Conservation (phyloP, 2,113 vertebrate genomes). For the Equus przewalskii region DNA sequence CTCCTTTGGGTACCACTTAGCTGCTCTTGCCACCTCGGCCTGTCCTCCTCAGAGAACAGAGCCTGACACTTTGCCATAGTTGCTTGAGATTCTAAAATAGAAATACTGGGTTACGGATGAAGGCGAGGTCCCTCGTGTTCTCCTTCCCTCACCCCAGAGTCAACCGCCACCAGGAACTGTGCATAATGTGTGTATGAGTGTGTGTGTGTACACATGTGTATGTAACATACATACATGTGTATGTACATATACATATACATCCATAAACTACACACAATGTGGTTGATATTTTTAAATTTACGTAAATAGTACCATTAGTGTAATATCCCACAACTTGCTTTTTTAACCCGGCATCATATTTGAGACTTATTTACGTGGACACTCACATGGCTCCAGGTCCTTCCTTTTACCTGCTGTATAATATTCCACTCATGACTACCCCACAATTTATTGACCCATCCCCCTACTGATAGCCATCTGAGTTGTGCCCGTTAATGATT, state of each 20-base stretch:
- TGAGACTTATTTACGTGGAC: not conserved
- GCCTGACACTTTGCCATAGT: not conserved
- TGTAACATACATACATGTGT: no score
- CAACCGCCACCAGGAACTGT: not conserved
- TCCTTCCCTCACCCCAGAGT: not conserved
- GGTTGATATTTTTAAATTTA: not conserved
- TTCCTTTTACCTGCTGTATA: not conserved
- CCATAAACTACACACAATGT: no score
- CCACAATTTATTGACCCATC: not conserved
- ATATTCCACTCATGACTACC: rapidly evolving
- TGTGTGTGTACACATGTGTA: no score
- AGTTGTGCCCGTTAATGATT: rapidly evolving
- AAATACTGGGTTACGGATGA: not conserved
- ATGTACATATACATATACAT: rapidly evolving
- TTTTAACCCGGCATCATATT: not conserved
- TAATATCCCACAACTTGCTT: not conserved
- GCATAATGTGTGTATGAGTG: no score
- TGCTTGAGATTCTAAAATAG: not conserved
- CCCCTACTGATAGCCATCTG: rapidly evolving
- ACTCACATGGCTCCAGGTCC: rapidly evolving
- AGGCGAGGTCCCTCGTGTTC: not conserved
- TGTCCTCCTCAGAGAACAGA: not conserved
- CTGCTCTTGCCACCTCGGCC: not conserved
- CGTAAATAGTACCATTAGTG: not conserved
- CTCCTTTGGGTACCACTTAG: rapidly evolving